Evolutionary conservation across 2,888 invertebrate species (phyloP).

Genomic region (Willowsia nigromaculata): DNA sequence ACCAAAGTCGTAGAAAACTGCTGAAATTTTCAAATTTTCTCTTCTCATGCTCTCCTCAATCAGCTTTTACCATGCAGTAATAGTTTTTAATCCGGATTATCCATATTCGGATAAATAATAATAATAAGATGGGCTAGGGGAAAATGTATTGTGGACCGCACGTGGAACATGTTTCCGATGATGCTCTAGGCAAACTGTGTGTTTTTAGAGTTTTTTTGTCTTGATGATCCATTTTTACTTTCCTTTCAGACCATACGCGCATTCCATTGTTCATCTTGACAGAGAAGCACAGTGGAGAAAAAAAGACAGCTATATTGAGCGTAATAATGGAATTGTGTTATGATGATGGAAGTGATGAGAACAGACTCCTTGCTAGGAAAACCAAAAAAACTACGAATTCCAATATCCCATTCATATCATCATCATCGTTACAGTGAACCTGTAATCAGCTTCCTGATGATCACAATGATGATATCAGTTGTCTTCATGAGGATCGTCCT

Average conservation of each 20-base stretch:
- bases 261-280: not conserved
- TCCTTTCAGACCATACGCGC: not conserved
- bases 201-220: not conserved
- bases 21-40: constrained; percentile 10
- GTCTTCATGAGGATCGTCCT: not conserved
- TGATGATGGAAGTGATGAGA: not conserved
- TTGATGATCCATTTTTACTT: not conserved
- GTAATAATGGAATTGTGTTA: not conserved
- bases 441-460: constrained; percentile 27
- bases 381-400: not conserved
- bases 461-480: not conserved
- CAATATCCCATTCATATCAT: not conserved
- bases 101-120: not conserved
- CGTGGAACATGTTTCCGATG: not conserved
- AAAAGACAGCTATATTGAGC: not conserved
- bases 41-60: not conserved
- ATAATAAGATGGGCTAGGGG: not conserved
- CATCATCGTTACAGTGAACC: not conserved
- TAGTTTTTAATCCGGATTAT: not conserved
- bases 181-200: not conserved
- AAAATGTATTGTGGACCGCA: not conserved
- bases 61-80: not conserved
- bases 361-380: not conserved
- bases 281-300: not conserved
- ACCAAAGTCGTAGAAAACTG: not conserved